Evolutionary conservation across 2,888 invertebrate species (phyloP), one percentile per base, ranked within the genome.

Genomic region (Cephus runcator): DNA sequence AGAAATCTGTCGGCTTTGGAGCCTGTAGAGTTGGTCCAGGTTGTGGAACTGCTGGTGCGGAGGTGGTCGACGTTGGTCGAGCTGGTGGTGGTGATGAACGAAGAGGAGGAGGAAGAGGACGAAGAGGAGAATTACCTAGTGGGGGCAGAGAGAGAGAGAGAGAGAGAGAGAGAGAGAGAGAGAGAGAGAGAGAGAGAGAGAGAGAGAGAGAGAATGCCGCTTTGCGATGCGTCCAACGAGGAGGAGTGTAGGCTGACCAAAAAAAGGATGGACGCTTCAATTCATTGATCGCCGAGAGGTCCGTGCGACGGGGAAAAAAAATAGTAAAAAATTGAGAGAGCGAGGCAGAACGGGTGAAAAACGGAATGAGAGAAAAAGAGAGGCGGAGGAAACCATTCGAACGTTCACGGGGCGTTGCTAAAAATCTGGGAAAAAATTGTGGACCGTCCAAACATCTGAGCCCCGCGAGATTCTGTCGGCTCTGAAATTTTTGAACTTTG

Each of bases 271-370:
- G 88, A 88, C 89, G 91, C 90, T 91, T 89, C 90, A 91, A 91
- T 91, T 91, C 91, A 91, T 91, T 91, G 91, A 91, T 91, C 91
- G 91, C 87, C 86, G 86, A 84, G 86, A 88, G 87, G 89, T 90
- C 89, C 89, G 87, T 89, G 88, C 87, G 84, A 87, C 88, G 87
- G 88, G 87, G 87, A 87, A 88, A 89, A 89, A 88, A 87, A 87
- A 88, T 88, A 89, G 87, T 85, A 83, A 76, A 79, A 81, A 76
- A 77, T 56, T 56, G 75, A 75, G 12, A 75, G 35, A 73, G 34
- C 76, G 69, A 79, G 69, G 75, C 76, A 75, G 78, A 80, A 69
- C 71, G 71, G 76, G 12, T 69, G 69, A 56, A 12, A 75, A 68
- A 75, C 34, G 75, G 75, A 74, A 69, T 73, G 69, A 23, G 71